These are phyloP conservation scores for Nephrotoma guestfalica DNA, from an alignment of 2,888 invertebrate genomes.

Conservation along the genomic window DNA sequence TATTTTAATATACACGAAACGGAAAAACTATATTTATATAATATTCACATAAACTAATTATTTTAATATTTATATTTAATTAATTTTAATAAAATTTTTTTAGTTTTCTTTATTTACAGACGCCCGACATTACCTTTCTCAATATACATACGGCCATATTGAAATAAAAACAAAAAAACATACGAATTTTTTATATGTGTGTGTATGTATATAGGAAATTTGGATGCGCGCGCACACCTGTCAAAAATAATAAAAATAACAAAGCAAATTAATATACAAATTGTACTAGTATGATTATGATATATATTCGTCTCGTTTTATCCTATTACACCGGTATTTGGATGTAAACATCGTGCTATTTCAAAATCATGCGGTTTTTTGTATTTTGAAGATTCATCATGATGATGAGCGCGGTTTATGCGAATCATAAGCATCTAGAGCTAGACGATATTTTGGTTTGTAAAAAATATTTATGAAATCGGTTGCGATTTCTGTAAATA, in stretches of 20 bases:
- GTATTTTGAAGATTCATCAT: background rate
- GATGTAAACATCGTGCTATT: background rate
- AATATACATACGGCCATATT: slow-evolving; percentile 8
- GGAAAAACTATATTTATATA: background rate
- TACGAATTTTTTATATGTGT: slow-evolving; percentile 1
- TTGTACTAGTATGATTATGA: background rate
- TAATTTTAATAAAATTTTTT: background rate
- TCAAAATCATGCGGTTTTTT: slow-evolving; percentile 5
- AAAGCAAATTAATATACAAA: background rate
- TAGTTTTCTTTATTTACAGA: slow-evolving; percentile 8
- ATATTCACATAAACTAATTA: background rate
- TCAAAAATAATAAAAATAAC: slow-evolving; percentile 8
- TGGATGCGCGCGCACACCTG: slow-evolving; percentile 10
- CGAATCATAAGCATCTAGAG: background rate
- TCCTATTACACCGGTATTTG: background rate
- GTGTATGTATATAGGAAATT: background rate
- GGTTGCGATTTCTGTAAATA: no score
- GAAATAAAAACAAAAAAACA: slow-evolving; percentile 1
- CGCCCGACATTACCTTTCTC: slow-evolving; percentile 29
- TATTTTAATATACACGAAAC: background rate
- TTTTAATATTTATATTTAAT: background rate
- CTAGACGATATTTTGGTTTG: background rate
- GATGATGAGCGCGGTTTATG: background rate
- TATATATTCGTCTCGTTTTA: background rate
- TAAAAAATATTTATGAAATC: no score